Base-by-base conservation (phyloP, 2,888 invertebrate species). In the Sminthurides aquaticus region DNA sequence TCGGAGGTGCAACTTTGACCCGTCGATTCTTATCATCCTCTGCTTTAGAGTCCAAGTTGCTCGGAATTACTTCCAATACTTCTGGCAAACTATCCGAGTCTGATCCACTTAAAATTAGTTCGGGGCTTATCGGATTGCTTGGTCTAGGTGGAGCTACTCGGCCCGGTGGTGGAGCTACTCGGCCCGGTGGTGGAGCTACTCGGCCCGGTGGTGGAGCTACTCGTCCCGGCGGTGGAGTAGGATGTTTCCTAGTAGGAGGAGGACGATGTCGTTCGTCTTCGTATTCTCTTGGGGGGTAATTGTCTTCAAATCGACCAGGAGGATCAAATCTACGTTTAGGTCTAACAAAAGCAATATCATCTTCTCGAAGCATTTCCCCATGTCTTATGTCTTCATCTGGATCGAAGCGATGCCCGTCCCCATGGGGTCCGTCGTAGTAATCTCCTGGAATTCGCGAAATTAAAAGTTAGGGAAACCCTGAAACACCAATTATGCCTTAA, bases 381-480 rank as follows among this genome's bases (percentile, higher is more conserved):
- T n/a, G n/a, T n/a, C n/a, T n/a, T n/a, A n/a, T n/a, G n/a, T n/a
- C n/a, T n/a, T n/a, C n/a, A n/a, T n/a, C n/a, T n/a, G n/a, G n/a
- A n/a, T n/a, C n/a, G n/a, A n/a, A n/a, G n/a, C n/a, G n/a, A n/a
- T n/a, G n/a, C n/a, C n/a, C n/a, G n/a, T n/a, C n/a, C n/a, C n/a
- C n/a, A n/a, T n/a, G n/a, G n/a, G n/a, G 62, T 15, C 8, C 11
- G 29, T 62, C 62, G 48, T 62, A 62, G 27, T 62, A 66, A n/a
- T 66, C 66, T 8, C 62, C 66, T 66, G 27, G 25, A 49, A 49
- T 26, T 24, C n/a, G n/a, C n/a, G n/a, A n/a, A n/a, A n/a, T n/a
- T n/a, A n/a, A n/a, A n/a, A n/a, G n/a, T n/a, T n/a, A n/a, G n/a
- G n/a, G n/a, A n/a, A n/a, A n/a, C n/a, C n/a, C n/a, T n/a, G n/a